Base-by-base conservation (phyloP, 1,140 invertebrate genomes). In the Nasonia longicornis region DNA sequence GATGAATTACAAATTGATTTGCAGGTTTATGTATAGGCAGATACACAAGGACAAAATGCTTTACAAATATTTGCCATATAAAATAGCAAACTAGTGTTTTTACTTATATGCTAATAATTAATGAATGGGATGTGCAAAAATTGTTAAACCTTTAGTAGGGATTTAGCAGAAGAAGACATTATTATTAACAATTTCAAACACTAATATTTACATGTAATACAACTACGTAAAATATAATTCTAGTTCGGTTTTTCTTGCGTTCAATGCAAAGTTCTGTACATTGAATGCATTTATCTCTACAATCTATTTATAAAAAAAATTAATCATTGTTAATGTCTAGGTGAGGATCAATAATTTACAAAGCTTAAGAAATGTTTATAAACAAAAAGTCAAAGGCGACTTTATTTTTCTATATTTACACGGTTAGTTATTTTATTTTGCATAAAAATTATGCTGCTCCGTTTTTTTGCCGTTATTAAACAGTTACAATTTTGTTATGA, bases 381-480 rank as follows among this genome's bases (percentile, higher is more conserved):
- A 83, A 78, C 63, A 35, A 70, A 81, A 64, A 75, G 66, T 79
- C 72, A 76, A n/a, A 66, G 14, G 12, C 38, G 67, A 71, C 73
- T 81, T 83, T 81, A 79, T 83, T 83, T 81, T 58, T 81, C 42
- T 67, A 71, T 83, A 83, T 83, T 73, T 83, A 83, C 83, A 83
- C 42, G 38, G 63, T 77, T 38, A 48, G 31, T 74, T 58, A 77
- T 29, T 75, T 75, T 77, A 66, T 64, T 77, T 78, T 26, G 42
- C 82, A 79, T 78, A 81, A 83, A 83, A 83, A 71, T 83, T 81
- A 83, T 69, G 63, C 66, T 80, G 64, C 42, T 75, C 31, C 75
- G 1, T 48, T 80, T 38, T 26, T 66, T 42, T 69, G 66, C 20
- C 72, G 14, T 79, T 81, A 66, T 69, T 71, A 70, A 70, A 66